Percentiles rank a stretch among this genome's conserved stretches.
Conservation (phyloP, 2,113 vertebrate genomes). For the Lucifuga dentata region DNA sequence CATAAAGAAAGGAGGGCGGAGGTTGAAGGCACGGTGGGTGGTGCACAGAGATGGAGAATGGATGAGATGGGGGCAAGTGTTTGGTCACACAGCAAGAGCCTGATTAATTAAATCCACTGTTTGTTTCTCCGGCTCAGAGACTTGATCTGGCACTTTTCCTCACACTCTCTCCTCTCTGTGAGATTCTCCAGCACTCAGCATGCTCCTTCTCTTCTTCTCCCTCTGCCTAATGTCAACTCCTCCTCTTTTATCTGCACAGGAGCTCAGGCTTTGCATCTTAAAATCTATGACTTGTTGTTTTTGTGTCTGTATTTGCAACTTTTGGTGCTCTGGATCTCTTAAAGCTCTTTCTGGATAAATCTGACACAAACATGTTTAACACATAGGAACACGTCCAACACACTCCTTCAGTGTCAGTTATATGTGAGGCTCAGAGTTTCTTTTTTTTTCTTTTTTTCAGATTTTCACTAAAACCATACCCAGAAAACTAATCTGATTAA, state of each 20-base stretch:
- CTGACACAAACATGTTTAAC: not conserved
- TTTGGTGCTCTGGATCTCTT: not conserved
- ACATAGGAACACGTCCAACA: not conserved
- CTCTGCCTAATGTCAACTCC: not conserved
- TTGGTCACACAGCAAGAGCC: constrained; percentile 61
- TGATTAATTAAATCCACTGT: constrained; percentile 74
- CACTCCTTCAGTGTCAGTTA: too few species aligned
- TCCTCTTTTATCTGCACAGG: constrained; percentile 14
- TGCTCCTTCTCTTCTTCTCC: constrained; percentile 16
- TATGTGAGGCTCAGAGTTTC: too few species aligned
- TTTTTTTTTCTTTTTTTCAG: too few species aligned
- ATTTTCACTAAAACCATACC: too few species aligned
- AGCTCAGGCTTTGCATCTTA: constrained; percentile 1
- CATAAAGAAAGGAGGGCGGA: constrained; percentile 19
- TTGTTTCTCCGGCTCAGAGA: constrained; percentile 53
- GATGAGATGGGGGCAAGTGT: constrained; percentile 66
- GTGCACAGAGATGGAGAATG: constrained; percentile 48
- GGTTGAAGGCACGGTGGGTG: constrained; percentile 30
- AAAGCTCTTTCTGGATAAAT: not conserved
- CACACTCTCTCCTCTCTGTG: constrained; percentile 17
- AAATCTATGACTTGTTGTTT: constrained; percentile 7
- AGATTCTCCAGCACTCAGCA: constrained; percentile 19
- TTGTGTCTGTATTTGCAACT: not conserved
- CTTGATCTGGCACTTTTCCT: constrained; percentile 46
- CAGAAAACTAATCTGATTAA: too few species aligned